phyloP scores from a whole-genome alignment of 2,888 invertebrate species.

The Escarpia spicata region DNA sequence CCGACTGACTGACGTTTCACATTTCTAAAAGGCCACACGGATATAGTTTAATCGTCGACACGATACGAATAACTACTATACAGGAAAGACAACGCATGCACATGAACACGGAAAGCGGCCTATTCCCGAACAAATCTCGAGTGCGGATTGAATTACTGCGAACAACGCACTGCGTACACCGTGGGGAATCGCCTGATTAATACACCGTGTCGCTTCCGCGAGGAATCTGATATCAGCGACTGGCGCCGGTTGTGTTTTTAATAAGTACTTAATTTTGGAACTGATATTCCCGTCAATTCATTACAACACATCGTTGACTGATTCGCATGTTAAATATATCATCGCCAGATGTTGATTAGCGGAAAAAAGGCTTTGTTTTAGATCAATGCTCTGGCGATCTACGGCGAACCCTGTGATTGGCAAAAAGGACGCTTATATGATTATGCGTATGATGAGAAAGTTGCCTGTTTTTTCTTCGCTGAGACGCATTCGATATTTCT shows the following conservation, averaged over 20 bases:
- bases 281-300: neutral
- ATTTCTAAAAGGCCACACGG: too few relatives aligned
- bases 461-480: neutral
- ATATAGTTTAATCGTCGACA: too few relatives aligned
- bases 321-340: neutral
- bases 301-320: neutral
- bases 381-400: neutral
- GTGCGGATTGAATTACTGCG: neutral
- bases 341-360: slow-evolving; percentile 1
- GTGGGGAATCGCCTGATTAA: neutral
- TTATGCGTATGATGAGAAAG: neutral
- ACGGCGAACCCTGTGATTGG: neutral
- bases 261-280: slow-evolving; percentile 16
- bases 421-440: neutral
- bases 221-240: neutral
- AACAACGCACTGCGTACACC: neutral
- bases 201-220: neutral
- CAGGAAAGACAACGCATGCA: neutral
- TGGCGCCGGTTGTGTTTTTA: slow-evolving; percentile 13
- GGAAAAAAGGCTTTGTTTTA: neutral
- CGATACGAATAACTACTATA: too few relatives aligned
- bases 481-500: neutral
- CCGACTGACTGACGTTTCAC: too few relatives aligned
- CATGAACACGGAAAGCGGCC: neutral
- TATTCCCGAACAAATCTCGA: neutral